These are phyloP conservation scores for Drosophila anomalata DNA, from an alignment of 2,888 invertebrate genomes.

Conservation along the genomic window DNA sequence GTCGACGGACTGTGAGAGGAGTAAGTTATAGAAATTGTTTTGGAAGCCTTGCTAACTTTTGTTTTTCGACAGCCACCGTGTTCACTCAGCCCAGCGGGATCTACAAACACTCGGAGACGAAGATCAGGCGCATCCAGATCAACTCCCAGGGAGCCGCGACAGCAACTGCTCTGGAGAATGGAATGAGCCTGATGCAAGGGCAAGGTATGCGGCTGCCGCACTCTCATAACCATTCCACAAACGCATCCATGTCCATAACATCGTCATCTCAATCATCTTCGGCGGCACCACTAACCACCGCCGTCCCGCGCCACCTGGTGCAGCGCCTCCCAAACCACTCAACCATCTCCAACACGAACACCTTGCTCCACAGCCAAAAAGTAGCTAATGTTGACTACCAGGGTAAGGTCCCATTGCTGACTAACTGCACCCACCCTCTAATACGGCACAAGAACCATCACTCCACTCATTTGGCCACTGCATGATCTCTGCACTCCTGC, in stretches of 20 bases:
- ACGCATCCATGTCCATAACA: slow-evolving; percentile 58
- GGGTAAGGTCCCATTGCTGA: slow-evolving; percentile 62
- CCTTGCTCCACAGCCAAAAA: slow-evolving; percentile 69
- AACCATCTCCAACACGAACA: slow-evolving; percentile 42
- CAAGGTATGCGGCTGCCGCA: slow-evolving; percentile 70
- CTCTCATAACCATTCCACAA: slow-evolving; percentile 49
- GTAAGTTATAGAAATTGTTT: slow-evolving; percentile 60
- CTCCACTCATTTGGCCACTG: slow-evolving; percentile 33
- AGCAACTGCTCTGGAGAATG: slow-evolving; percentile 63
- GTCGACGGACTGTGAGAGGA: slow-evolving; percentile 83
- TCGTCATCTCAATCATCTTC: slow-evolving; percentile 46
- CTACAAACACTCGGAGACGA: slow-evolving; percentile 83
- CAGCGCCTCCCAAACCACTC: slow-evolving; percentile 36
- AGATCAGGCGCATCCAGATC: slow-evolving; percentile 80
- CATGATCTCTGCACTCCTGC: slow-evolving; percentile 38
- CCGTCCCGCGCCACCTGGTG: slow-evolving; percentile 29
- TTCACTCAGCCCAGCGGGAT: slow-evolving; percentile 76
- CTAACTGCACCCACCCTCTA: slow-evolving; percentile 66
- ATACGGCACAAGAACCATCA: slow-evolving; percentile 22
- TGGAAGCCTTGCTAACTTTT: not conserved
- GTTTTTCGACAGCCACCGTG: not conserved
- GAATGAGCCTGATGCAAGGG: slow-evolving; percentile 47
- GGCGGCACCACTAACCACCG: slow-evolving; percentile 46
- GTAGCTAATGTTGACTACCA: slow-evolving; percentile 72
- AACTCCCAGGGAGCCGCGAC: slow-evolving; percentile 73